A percentile compares a stretch with the other conserved stretches of the same genome.
Evolutionary conservation across 1,140 invertebrate species (phyloP).

Genomic region (Pectinophora gossypiella): DNA sequence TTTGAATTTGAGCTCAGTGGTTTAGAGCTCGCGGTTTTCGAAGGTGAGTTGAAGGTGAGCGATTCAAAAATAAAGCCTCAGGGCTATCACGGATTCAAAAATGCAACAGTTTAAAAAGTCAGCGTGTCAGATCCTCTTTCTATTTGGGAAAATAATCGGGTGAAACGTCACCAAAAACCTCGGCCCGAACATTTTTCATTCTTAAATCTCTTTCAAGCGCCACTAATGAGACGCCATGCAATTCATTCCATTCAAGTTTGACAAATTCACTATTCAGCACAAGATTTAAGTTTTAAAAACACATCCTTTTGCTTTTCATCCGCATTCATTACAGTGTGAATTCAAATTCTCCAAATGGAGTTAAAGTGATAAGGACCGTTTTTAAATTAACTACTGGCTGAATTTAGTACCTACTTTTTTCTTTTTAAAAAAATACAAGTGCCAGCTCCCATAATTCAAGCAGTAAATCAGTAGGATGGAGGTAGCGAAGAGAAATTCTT

Average conservation of each 20-base stretch:
- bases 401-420: neutral
- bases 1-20: too few species aligned
- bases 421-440: neutral
- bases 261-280: neutral
- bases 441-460: slow-evolving; percentile 15
- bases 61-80: too few species aligned
- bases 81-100: too few species aligned
- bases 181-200: too few species aligned
- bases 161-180: too few species aligned
- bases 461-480: slow-evolving; percentile 21
- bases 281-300: neutral
- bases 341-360: neutral
- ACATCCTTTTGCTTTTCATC: neutral
- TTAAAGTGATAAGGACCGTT: neutral
- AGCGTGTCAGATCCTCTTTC: too few species aligned
- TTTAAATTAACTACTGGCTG: slow-evolving; percentile 1
- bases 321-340: neutral
- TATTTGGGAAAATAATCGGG: too few species aligned
- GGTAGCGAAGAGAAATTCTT: slow-evolving; percentile 26
- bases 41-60: too few species aligned
- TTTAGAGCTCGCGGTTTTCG: too few species aligned
- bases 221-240: too few species aligned
- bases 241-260: neutral
- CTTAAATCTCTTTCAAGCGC: too few species aligned
- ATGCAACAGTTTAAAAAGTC: too few species aligned